Evolutionary conservation across 2,113 vertebrate genomes (phyloP).

Genomic region (Prietella phreatophila): DNA sequence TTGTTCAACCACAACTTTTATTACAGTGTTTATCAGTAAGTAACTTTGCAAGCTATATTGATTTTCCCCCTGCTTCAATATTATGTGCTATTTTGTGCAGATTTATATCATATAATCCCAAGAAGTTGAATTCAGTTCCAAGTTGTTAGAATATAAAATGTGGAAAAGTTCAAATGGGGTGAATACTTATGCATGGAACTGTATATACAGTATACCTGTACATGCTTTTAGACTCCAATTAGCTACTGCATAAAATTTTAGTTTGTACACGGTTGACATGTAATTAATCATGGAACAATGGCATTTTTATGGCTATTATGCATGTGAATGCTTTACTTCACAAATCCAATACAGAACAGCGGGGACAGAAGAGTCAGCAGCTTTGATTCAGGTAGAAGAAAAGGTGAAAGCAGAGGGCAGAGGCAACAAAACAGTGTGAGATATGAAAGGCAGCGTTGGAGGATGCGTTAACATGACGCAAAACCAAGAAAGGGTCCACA

Average conservation of each 20-base stretch:
- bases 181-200: background rate
- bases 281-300: slow-evolving; percentile 60
- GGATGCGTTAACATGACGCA: background rate
- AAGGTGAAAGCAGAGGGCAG: background rate
- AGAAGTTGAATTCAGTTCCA: background rate
- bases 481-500: background rate
- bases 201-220: background rate
- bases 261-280: slow-evolving; percentile 57
- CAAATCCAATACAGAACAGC: background rate
- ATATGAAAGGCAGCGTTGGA: background rate
- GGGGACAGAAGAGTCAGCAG: slow-evolving; percentile 1
- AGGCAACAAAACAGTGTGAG: background rate
- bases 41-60: background rate
- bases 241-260: slow-evolving; percentile 56
- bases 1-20: background rate
- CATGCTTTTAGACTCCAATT: slow-evolving; percentile 59
- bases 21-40: background rate
- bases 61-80: background rate
- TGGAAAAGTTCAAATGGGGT: background rate
- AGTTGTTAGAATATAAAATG: background rate
- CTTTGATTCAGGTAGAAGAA: background rate
- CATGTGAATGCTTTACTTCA: slow-evolving; percentile 19
- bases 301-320: slow-evolving; percentile 53
- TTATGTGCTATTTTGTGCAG: background rate
- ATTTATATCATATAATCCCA: background rate